phyloP scores from a whole-genome alignment of 2,888 invertebrate species.

The Hypselothyrea guttata region DNA sequence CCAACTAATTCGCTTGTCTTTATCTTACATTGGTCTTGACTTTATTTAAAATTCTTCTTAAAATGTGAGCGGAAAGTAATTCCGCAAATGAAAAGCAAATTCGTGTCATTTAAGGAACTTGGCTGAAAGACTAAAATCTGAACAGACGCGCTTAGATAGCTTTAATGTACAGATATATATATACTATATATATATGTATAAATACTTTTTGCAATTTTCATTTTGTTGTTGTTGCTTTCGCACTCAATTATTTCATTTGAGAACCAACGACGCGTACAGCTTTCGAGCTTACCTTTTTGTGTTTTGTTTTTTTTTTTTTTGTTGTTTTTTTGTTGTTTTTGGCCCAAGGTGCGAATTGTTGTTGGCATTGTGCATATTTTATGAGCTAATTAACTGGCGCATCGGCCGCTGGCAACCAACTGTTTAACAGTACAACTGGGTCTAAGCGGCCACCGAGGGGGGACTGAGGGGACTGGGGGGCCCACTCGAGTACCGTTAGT shows the following conservation, averaged over 20 bases:
- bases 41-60: too few relatives aligned
- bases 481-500: too few relatives aligned
- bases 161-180: too few relatives aligned
- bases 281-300: conserved; percentile 6
- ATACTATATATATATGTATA: too few relatives aligned
- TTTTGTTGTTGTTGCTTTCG: conserved; percentile 40
- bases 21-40: too few relatives aligned
- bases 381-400: conserved; percentile 75
- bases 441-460: conserved; percentile 4
- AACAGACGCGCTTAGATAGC: neutral
- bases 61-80: too few relatives aligned
- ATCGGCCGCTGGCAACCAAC: conserved; percentile 34
- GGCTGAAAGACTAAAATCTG: too few relatives aligned
- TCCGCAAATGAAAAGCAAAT: too few relatives aligned
- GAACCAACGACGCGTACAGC: conserved; percentile 23
- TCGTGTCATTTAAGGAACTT: too few relatives aligned
- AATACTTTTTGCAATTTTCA: conserved; percentile 9
- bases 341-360: conserved; percentile 67
- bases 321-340: conserved; percentile 20
- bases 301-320: too few relatives aligned
- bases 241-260: conserved; percentile 72
- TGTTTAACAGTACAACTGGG: neutral
- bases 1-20: too few relatives aligned
- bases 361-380: conserved; percentile 71
- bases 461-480: too few relatives aligned